Percentiles rank a stretch among this genome's conserved stretches.
These are phyloP conservation scores for Platycercus adscitus DNA, from an alignment of 2,113 vertebrate genomes.

Conservation along the genomic window DNA sequence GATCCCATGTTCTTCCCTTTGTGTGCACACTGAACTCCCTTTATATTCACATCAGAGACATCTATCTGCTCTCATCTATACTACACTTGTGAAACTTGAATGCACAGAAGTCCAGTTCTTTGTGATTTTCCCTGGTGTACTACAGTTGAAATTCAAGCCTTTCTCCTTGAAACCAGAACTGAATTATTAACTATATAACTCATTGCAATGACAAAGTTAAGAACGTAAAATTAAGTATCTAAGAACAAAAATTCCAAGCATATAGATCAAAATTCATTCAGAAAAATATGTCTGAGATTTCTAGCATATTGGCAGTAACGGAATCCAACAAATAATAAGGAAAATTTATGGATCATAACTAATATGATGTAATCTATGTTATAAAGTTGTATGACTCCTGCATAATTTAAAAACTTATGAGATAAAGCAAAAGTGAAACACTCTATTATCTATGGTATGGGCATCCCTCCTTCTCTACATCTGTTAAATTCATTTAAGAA, in stretches of 20 bases:
- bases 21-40: not conserved
- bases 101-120: not conserved
- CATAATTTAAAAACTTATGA: not conserved
- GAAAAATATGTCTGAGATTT: not conserved
- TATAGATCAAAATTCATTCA: not conserved
- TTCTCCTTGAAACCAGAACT: not conserved
- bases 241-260: not conserved
- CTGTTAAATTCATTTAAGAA: not conserved
- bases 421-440: not conserved
- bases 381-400: not conserved
- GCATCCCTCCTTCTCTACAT: not conserved
- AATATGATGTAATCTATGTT: not conserved
- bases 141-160: not conserved
- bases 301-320: not conserved
- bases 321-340: not conserved
- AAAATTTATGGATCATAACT: not conserved
- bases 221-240: not conserved
- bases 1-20: not conserved
- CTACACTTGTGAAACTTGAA: not conserved
- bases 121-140: not conserved
- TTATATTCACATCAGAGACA: not conserved
- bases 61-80: not conserved
- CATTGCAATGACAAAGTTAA: not conserved
- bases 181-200: not conserved
- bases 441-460: not conserved